Evolutionary conservation across 2,797 vertebrate genomes (phyloP).

Genomic region (Notolabrus celidotus): DNA sequence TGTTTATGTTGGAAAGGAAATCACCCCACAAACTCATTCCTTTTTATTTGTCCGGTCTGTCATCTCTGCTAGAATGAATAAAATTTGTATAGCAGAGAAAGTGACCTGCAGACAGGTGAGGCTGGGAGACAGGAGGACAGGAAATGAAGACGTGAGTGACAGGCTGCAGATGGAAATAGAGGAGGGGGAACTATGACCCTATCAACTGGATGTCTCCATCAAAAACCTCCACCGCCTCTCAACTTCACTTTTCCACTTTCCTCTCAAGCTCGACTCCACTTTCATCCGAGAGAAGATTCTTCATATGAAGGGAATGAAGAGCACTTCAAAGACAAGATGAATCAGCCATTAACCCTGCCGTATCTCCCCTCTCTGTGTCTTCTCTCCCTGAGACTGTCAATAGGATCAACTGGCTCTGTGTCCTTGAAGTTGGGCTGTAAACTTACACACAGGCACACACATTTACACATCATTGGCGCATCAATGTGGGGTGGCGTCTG

Average conservation of each 20-base stretch:
- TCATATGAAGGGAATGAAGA: slow-evolving; percentile 53
- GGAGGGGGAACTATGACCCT: slow-evolving; percentile 58
- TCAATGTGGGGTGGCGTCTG: slow-evolving; percentile 10
- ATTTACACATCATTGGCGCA: neutral
- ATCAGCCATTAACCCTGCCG: slow-evolving; percentile 62
- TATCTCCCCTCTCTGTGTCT: slow-evolving; percentile 22
- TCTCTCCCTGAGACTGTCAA: slow-evolving; percentile 40
- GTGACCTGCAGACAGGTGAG: slow-evolving; percentile 56
- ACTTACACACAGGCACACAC: slow-evolving; percentile 13
- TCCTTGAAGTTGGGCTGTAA: slow-evolving; percentile 50
- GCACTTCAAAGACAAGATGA: slow-evolving; percentile 61
- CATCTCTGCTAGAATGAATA: slow-evolving; percentile 28
- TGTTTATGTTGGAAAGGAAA: slow-evolving; percentile 30
- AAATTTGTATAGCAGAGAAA: slow-evolving; percentile 29
- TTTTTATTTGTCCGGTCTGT: slow-evolving; percentile 16
- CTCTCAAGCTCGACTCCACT: slow-evolving; percentile 51
- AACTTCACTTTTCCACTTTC: slow-evolving; percentile 49
- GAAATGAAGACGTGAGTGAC: slow-evolving; percentile 68
- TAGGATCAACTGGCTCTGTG: slow-evolving; percentile 34
- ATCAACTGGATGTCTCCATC: slow-evolving; percentile 61
- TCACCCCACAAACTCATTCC: slow-evolving; percentile 10
- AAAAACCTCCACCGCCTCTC: slow-evolving; percentile 45
- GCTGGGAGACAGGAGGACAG: slow-evolving; percentile 51
- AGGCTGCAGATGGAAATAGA: slow-evolving; percentile 60
- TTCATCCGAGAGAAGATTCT: slow-evolving; percentile 60